Conservation (phyloP, 2,797 vertebrate species). For the Anabas testudineus region DNA sequence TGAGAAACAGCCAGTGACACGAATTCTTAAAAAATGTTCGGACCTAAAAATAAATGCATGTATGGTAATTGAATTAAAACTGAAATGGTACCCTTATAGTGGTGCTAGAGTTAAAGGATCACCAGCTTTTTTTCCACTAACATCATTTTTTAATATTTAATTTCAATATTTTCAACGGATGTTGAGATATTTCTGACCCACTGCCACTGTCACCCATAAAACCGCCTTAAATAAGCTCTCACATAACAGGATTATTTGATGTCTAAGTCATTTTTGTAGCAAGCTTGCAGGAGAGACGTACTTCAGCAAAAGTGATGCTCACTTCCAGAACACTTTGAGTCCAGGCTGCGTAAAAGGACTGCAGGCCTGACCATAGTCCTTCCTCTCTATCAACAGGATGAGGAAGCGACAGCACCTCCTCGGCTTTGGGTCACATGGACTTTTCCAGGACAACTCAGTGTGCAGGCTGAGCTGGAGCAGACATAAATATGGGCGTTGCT, state of each 20-base stretch:
- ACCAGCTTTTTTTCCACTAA: too few species aligned
- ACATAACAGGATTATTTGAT: neutral
- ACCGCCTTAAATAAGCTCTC: too few species aligned
- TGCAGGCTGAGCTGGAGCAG: slow-evolving; percentile 64
- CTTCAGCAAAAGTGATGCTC: neutral
- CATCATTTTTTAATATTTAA: too few species aligned
- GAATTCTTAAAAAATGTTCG: slow-evolving; percentile 14
- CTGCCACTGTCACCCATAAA: too few species aligned
- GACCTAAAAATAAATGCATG: too few species aligned
- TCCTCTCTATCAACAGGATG: slow-evolving; percentile 66
- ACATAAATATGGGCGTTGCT: slow-evolving; percentile 72
- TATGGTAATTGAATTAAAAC: too few species aligned
- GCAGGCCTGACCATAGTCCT: slow-evolving; percentile 29
- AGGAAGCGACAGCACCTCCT: slow-evolving; percentile 66
- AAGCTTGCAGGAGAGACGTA: neutral
- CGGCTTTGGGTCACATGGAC: slow-evolving; percentile 67
- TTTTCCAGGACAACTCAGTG: slow-evolving; percentile 73
- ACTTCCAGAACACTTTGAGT: slow-evolving; percentile 9
- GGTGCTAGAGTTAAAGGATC: too few species aligned
- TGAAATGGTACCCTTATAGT: too few species aligned
- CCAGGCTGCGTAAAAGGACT: slow-evolving; percentile 29
- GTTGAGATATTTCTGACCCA: too few species aligned
- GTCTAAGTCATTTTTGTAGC: neutral
- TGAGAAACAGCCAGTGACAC: slow-evolving; percentile 24
- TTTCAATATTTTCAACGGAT: too few species aligned